Evolutionary conservation across 2,888 invertebrate species (phyloP), one percentile per base, ranked within the genome.

Genomic region (Trissolcus japonicus): DNA sequence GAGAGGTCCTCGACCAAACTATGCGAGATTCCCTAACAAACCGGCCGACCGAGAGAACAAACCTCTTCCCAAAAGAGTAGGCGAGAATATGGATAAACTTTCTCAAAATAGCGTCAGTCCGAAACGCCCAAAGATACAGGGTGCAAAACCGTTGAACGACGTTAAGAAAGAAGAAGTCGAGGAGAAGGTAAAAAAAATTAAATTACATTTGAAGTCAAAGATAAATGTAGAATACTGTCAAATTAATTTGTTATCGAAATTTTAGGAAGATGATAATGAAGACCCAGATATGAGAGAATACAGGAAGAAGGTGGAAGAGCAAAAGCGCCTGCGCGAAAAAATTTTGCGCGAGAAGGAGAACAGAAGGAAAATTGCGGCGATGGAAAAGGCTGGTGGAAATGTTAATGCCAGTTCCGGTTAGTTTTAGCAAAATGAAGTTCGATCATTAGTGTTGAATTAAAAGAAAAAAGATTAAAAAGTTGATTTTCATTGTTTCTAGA

Each of bases 271-370:
- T 41, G 88, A 87, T 35, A 86, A 83, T 62, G 83, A 87, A 60
- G 90, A 90, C 81, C 89, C 89, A 41, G 90, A 90, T 78, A 88
- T 89, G 85, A 84, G 86, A 21, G 90, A 90, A 41, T 91, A 91
- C 73, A 84, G 89, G 2, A 87, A 87, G 71, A 90, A 89, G 78
- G 88, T 90, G 82, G 91, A 90, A 78, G 90, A 90, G 68, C 91
- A 91, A 77, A 90, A 90, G 78, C 86, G 87, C 17, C 78, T 90
- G 21, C 82, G 91, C n/a, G 90, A 90, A 75, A 86, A 88, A 76
- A 86, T 91, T 51, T 80, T 90, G 13, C 86, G 88, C 29, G 89
- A 89, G 73, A 91, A 90, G 74, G 90, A 90, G 71, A 89, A 89
- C 66, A 83, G 90, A 17, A 82, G 90, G 54, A 90, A 89, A 80